Base-by-base conservation (phyloP, 2,888 invertebrate genomes). In the Mythimna pallens region DNA sequence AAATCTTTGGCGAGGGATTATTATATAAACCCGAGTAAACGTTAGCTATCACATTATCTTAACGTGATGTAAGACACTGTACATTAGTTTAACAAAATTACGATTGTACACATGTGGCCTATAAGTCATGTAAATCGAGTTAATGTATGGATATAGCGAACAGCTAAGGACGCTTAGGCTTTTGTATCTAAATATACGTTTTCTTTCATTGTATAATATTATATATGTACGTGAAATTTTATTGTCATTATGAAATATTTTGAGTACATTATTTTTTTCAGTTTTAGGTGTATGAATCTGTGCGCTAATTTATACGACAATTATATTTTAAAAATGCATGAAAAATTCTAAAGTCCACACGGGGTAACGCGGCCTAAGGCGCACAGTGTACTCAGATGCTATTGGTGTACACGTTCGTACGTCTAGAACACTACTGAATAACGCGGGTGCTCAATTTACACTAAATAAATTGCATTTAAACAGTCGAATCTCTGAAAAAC, bases 401-500 rank as follows among this genome's bases (percentile, higher is more conserved):
- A 20, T 76, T 62, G 65, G 78, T 57, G 82, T 80, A 78, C 82
- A 73, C 54, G 50, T 82, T 87, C 79, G 68, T 81, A 82, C 80
- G 73, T 81, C 80, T 77, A 61, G 77, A 76, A 78, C 74, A 54
- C 50, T 47, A 73, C 63, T 65, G 58, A 74, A 84, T 69, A 82
- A 81, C 71, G 76, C 77, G 84, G 88, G 89, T 89, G 89, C 89
- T 89, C 87, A 86, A 89, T 87, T 78, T 86, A 81, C 80, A 86
- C 74, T 76, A 70, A 82, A 76, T 69, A 83, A 80, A 84, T 81
- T 80, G 88, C 90, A 89, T 91, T 90, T 88, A 87, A 80, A 89
- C 89, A 89, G 90, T 90, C 89, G 89, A 88, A 88, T 89, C 88
- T 89, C 88, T 87, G 68, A 78, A 76, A 77, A 65, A 76, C 81